A percentile compares a stretch with the other conserved stretches of the same genome.
phyloP scores from a whole-genome alignment of 2,797 vertebrate genomes.

The Chelidonichthys spinosus region DNA sequence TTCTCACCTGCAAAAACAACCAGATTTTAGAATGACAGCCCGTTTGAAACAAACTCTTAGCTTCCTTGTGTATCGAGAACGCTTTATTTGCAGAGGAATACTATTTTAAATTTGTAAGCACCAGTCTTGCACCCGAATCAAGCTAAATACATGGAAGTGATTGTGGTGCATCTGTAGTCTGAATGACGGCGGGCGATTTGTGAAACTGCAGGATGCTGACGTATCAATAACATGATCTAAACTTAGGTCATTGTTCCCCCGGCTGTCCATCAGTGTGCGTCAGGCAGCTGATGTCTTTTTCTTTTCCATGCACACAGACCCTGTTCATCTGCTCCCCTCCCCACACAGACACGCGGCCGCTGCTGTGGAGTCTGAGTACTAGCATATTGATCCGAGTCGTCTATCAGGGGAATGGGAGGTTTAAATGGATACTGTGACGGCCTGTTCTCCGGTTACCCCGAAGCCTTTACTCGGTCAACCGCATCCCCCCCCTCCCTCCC shows the following conservation, averaged over 20 bases:
- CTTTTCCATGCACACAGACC: slow-evolving; percentile 18
- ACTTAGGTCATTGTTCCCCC: slow-evolving; percentile 65
- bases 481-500: slow-evolving; percentile 21
- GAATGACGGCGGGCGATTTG: background rate
- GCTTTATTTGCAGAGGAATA: background rate
- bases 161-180: background rate
- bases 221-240: slow-evolving; percentile 68
- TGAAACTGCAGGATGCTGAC: slow-evolving; percentile 46
- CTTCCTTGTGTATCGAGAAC: background rate
- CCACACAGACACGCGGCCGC: slow-evolving; percentile 55
- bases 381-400: slow-evolving; percentile 79
- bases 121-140: background rate
- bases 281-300: slow-evolving; percentile 45
- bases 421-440: slow-evolving; percentile 78
- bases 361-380: slow-evolving; percentile 71
- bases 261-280: slow-evolving; percentile 41
- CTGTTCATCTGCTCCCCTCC: slow-evolving; percentile 4
- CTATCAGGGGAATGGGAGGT: slow-evolving; percentile 76
- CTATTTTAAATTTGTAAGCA: background rate
- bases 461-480: slow-evolving; percentile 45
- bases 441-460: slow-evolving; percentile 69
- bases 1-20: background rate
- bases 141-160: background rate
- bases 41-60: background rate
- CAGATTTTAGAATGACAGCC: background rate